A percentile compares a stretch with the other conserved stretches of the same genome.
phyloP scores from a whole-genome alignment of 2,113 vertebrate genomes.

The Ceyx melanurus region DNA sequence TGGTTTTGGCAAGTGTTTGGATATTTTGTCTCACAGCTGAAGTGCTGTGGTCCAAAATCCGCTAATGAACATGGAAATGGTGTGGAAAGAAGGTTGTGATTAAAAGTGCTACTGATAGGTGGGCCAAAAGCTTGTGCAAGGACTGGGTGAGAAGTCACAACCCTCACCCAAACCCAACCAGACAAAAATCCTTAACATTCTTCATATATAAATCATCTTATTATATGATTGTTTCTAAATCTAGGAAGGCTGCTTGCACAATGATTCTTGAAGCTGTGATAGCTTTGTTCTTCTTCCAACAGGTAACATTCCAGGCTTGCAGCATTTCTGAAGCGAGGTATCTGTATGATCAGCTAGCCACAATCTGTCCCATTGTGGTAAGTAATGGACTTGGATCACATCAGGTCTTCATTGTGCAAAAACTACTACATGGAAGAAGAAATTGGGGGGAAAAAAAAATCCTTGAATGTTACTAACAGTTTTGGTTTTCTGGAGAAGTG shows the following conservation, averaged over 20 bases:
- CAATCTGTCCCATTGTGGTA: conserved; percentile 97
- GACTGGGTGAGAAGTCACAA: not conserved
- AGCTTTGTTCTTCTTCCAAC: conserved; percentile 20
- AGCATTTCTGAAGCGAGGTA: conserved; percentile 96
- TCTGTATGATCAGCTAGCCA: conserved; percentile 97
- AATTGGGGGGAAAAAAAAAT: not conserved
- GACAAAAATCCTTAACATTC: not conserved
- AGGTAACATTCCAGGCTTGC: conserved; percentile 99
- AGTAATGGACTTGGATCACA: conserved; percentile 58
- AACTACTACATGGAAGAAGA: not conserved
- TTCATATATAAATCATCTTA: not conserved
- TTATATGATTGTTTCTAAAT: not conserved
- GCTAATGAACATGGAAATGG: not conserved
- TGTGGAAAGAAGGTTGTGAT: not conserved
- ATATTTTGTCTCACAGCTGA: not conserved
- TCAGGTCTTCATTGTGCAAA: not conserved
- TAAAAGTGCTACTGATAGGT: not conserved
- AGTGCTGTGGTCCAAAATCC: not conserved
- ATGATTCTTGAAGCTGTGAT: not conserved
- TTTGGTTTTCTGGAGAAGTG: not conserved
- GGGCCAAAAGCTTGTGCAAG: not conserved
- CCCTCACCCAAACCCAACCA: not conserved
- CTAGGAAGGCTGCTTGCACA: not conserved
- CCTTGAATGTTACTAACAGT: not conserved
- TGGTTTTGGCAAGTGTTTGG: not conserved